Evolutionary conservation across 1,140 invertebrate genomes (phyloP), one percentile per base, ranked within the genome.

Genomic region (Pantala flavescens): DNA sequence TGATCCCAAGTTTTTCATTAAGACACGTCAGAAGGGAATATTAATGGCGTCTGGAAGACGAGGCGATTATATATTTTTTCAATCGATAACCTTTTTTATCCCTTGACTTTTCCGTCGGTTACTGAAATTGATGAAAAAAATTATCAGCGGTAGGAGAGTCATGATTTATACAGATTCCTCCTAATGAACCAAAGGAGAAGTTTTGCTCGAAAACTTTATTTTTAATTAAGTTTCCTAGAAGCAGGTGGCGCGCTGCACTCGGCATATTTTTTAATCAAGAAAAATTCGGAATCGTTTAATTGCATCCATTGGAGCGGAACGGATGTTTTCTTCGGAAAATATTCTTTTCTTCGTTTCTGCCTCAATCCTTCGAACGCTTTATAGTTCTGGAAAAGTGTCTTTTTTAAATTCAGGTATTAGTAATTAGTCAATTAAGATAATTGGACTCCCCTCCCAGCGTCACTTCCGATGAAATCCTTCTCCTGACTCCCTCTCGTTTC

Each of bases 361-460:
- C n/a, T 63, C 49, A 16, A 63, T 63, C 49, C 12, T 3, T 12
- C 49, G 49, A 63, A 21, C 49, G 49, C 5, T 16, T 19, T 63
- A 63, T 63, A 3, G 28, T 36, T 36, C 12, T 63, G 49, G 12
- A 63, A 21, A 63, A 21, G 43, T 11, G 43, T 49, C 16, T 63
- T 3, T 63, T 63, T 63, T 63, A 7, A 16, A 3, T 63, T 63
- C 49, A 63, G 49, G 49, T 63, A 63, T 3, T 63, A 63, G 49
- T 63, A 63, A 63, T 63, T 21, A 63, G 49, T 63, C 12, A 63
- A 63, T 63, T 63, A 63, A 63, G 49, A 63, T 63, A 63, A 63
- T 63, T 63, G 49, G 49, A 63, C 3, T 63, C 49, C 49, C 49
- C 49, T 5, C 12, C 49, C 49, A 21, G 14, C n/a, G 12, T 63